Conservation (phyloP, 2,888 invertebrate species). For the Oligia latruncula region DNA sequence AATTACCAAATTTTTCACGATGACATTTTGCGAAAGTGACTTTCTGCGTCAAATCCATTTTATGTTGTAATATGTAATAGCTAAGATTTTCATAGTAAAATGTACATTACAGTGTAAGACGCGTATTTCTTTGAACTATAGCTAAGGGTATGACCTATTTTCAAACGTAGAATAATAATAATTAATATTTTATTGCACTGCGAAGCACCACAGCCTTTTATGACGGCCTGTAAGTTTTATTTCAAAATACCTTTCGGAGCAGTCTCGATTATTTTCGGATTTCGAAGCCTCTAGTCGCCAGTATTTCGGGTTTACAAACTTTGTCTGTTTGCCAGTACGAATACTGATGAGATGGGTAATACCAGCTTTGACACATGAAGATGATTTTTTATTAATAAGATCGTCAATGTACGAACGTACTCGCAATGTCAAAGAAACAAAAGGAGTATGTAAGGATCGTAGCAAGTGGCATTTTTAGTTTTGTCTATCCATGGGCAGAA, state of each 20-base stretch:
- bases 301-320: slow-evolving; percentile 15
- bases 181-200: slow-evolving; percentile 33
- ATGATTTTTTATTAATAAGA: background rate
- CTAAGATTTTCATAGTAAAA: slow-evolving; percentile 1
- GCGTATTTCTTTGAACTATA: slow-evolving; percentile 28
- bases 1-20: no score
- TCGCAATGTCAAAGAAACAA: background rate
- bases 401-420: background rate
- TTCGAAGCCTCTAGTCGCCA: background rate
- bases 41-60: background rate
- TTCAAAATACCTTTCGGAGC: slow-evolving; percentile 11
- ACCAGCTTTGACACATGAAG: background rate
- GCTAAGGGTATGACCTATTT: slow-evolving; percentile 34
- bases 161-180: slow-evolving; percentile 11
- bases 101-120: slow-evolving; percentile 3
- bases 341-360: background rate
- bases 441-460: background rate
- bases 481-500: background rate
- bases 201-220: slow-evolving; percentile 25
- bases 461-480: background rate
- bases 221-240: slow-evolving; percentile 25
- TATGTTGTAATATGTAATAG: background rate
- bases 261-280: slow-evolving; percentile 31
- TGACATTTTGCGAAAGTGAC: no score
- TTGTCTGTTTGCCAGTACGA: background rate